phyloP scores from a whole-genome alignment of 2,113 vertebrate genomes.

The Lagopus leucura region DNA sequence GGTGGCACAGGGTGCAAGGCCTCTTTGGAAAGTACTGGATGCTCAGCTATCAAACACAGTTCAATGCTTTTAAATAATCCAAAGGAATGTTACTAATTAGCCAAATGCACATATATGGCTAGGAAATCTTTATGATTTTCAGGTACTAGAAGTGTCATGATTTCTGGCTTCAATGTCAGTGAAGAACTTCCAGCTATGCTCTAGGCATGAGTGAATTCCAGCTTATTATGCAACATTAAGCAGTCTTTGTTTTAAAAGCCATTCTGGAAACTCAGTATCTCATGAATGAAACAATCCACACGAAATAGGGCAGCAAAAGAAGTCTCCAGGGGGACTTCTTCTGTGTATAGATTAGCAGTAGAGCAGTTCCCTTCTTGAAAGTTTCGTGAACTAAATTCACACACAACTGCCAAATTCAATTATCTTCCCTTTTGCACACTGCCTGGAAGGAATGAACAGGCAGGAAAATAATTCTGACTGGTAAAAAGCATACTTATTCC shows the following conservation, averaged over 20 bases:
- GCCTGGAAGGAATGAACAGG: background rate
- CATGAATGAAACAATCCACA: constrained; percentile 3
- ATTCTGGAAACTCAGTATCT: background rate
- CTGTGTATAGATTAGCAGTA: background rate
- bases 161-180: background rate
- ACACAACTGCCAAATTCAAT: background rate
- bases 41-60: background rate
- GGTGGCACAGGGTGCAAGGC: background rate
- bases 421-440: constrained; percentile 8
- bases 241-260: background rate
- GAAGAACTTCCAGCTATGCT: background rate
- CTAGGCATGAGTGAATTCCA: background rate
- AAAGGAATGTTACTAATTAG: background rate
- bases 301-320: background rate
- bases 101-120: background rate
- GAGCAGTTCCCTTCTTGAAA: background rate
- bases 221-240: background rate
- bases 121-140: constrained; percentile 5
- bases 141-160: background rate
- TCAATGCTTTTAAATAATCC: background rate
- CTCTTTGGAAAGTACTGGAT: background rate
- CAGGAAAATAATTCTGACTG: background rate
- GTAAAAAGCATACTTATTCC: background rate
- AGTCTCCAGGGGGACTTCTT: background rate
- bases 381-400: background rate